Evolutionary conservation across 1,140 invertebrate genomes (phyloP), one percentile per base, ranked within the genome.

Genomic region (Halictus rubicundus): DNA sequence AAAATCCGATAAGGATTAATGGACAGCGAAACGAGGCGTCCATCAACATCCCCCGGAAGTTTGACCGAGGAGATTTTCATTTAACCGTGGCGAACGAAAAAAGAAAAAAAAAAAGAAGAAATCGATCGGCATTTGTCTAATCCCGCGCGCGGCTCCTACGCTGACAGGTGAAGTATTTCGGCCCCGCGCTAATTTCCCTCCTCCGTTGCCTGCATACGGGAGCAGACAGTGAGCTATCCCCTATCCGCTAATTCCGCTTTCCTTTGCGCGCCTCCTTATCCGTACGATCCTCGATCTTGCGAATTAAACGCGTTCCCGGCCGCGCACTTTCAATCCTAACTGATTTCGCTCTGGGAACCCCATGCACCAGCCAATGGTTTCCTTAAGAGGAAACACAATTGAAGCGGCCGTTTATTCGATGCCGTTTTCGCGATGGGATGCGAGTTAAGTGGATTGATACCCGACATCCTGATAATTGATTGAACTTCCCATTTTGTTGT

Each of bases 141-240:
- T 57, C 54, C 19, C 32, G 16, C 1, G 3, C 23, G n/a, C 9
- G n/a, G 14, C 23, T 59, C n/a, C 12, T 5, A 19, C 12, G 6
- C n/a, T 21, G 52, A 57, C 68, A 7, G 64, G 4, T 59, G 66
- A 69, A 14, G 39, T 46, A 60, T 77, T 61, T 75, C 21, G 14
- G 25, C 5, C 12, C 49, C 68, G 10, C 68, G 16, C 42, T 70
- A 61, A 77, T 77, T 77, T 77, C 57, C n/a, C 16, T 68, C 9
- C 52, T 68, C 9, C 52, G 46, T 60, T 49, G 54, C 1, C 39
- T 39, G 71, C 60, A 68, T 66, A 60, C 39, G 32, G 7, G 49
- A 39, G 19, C 57, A 57, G 37, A 75, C 49, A 75, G 64, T 68
- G 14, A 68, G 23, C 23, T 25, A 68, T 75, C 42, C 73, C 37